phyloP scores from a whole-genome alignment of 2,797 vertebrate species.

The Parauchenoglanis punctatus region DNA sequence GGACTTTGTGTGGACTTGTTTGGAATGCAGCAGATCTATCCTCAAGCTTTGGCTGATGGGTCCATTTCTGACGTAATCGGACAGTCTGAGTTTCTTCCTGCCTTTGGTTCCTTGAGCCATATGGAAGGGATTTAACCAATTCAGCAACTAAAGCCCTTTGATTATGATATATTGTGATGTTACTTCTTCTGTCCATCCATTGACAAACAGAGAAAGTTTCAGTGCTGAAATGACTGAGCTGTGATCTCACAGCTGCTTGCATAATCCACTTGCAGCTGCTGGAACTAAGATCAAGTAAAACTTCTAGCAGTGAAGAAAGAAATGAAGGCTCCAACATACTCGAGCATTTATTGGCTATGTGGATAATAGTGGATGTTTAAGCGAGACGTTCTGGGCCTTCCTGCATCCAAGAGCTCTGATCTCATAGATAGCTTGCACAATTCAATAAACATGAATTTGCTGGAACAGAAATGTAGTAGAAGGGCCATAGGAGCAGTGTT shows the following conservation, averaged over 20 bases:
- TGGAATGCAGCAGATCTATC: conserved; percentile 56
- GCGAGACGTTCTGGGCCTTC: neutral
- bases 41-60: conserved; percentile 18
- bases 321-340: neutral
- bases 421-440: conserved; percentile 10
- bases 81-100: conserved; percentile 28
- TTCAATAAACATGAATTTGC: neutral
- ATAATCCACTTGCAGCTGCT: conserved; percentile 44
- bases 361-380: neutral
- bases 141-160: conserved; percentile 12
- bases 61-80: conserved; percentile 14
- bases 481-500: neutral
- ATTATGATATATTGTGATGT: conserved; percentile 41
- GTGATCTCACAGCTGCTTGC: conserved; percentile 30
- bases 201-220: conserved; percentile 10
- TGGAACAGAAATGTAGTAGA: conserved; percentile 8
- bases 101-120: conserved; percentile 9
- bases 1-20: conserved; percentile 62
- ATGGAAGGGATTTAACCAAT: conserved; percentile 28
- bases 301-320: conserved; percentile 1
- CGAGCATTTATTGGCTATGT: neutral
- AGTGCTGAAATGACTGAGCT: conserved; percentile 19
- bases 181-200: conserved; percentile 24
- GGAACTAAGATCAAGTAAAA: conserved; percentile 30
- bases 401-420: conserved; percentile 12